phyloP scores from a whole-genome alignment of 2,888 invertebrate species.

The Cheilosia pagana region DNA sequence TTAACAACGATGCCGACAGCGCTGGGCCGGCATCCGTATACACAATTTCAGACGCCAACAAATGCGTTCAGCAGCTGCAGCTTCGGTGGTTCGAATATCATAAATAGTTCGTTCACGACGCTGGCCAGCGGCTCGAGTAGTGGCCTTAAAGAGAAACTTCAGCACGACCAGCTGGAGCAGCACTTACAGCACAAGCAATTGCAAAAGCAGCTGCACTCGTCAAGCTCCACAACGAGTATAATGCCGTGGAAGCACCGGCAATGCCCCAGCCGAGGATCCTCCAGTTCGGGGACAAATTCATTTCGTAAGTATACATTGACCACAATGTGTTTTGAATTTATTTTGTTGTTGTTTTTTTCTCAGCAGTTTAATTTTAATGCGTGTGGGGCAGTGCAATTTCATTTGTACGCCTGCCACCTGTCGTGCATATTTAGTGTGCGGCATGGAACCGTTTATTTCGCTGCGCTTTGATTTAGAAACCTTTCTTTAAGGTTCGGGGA shows the following conservation, averaged over 20 bases:
- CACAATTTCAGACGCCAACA: constrained; percentile 79
- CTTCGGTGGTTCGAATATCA: constrained; percentile 76
- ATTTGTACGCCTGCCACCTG: no score
- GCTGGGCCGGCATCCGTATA: constrained; percentile 79
- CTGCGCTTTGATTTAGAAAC: no score
- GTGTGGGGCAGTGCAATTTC: no score
- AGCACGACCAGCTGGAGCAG: constrained; percentile 78
- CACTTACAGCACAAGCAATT: constrained; percentile 76
- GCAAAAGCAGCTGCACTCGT: constrained; percentile 80
- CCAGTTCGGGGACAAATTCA: constrained; percentile 83
- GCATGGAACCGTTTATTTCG: no score
- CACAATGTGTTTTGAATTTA: no score
- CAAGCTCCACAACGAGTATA: constrained; percentile 79
- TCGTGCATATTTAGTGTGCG: no score
- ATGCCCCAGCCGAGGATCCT: constrained; percentile 83
- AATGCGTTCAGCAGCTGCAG: constrained; percentile 76
- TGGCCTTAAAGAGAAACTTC: constrained; percentile 81
- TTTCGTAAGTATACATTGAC: constrained; percentile 81
- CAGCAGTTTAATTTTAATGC: no score
- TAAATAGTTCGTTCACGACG: constrained; percentile 79
- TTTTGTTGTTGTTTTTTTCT: no score
- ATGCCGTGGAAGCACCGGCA: constrained; percentile 84
- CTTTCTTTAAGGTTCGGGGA: no score
- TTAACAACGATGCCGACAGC: constrained; percentile 61
- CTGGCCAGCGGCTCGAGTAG: constrained; percentile 79